A percentile compares a stretch with the other conserved stretches of the same genome.
Evolutionary conservation across 2,797 vertebrate genomes (phyloP).

Genomic region (Falco biarmicus): DNA sequence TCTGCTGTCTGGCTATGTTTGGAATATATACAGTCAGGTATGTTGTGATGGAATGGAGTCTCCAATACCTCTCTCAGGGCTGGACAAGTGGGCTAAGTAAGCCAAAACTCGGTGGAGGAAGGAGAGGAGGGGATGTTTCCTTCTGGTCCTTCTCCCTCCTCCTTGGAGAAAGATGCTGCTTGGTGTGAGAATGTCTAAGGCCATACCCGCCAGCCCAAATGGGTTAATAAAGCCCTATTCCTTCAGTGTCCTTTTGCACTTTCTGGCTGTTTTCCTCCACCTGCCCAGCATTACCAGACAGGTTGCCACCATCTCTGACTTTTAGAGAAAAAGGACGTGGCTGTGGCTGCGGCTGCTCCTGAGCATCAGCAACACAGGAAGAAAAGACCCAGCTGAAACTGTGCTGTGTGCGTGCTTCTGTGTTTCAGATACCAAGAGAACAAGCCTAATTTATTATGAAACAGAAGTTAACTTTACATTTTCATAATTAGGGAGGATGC

Average conservation of each 20-base stretch:
- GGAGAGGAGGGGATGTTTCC: background rate
- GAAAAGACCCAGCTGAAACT: background rate
- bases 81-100: background rate
- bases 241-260: background rate
- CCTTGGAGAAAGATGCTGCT: background rate
- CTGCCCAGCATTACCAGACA: background rate
- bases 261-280: background rate
- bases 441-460: slow-evolving; percentile 68
- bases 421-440: background rate
- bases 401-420: background rate
- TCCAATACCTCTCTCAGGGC: background rate
- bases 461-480: slow-evolving; percentile 67
- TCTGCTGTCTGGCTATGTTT: background rate
- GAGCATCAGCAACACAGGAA: background rate
- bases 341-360: background rate
- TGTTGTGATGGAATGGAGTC: background rate
- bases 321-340: background rate
- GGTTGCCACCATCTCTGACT: background rate
- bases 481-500: slow-evolving; percentile 76
- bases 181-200: background rate
- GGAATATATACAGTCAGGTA: background rate
- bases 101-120: background rate
- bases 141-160: background rate
- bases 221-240: background rate
- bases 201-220: background rate